Conservation (phyloP, 2,888 invertebrate species). For the Conchocele bisecta region DNA sequence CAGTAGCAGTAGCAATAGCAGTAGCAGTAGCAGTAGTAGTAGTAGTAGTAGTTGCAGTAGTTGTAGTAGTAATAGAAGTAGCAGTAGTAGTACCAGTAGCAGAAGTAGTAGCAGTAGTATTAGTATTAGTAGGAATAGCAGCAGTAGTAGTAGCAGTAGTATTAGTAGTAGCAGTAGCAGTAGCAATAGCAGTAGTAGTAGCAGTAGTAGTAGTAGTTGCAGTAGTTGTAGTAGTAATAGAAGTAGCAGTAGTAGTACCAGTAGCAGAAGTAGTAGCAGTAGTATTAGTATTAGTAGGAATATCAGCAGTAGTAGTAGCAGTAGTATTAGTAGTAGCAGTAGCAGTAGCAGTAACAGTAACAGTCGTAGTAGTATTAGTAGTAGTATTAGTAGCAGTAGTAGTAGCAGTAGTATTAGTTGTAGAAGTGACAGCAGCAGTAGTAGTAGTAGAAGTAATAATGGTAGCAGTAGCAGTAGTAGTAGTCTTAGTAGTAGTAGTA, state of each 20-base stretch:
- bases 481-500: background rate
- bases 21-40: background rate
- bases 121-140: conserved; percentile 3
- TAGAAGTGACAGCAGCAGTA: background rate
- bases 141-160: too few relatives aligned
- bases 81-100: background rate
- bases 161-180: too few relatives aligned
- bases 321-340: too few relatives aligned
- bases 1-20: background rate
- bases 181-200: too few relatives aligned
- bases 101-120: background rate
- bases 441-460: background rate
- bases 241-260: too few relatives aligned
- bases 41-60: conserved; percentile 1
- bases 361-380: background rate
- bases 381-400: conserved; percentile 1
- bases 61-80: background rate
- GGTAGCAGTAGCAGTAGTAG: conserved; percentile 1
- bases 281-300: too few relatives aligned
- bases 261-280: too few relatives aligned
- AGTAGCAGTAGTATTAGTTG: background rate
- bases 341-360: too few relatives aligned
- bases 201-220: too few relatives aligned
- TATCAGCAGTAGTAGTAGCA: too few relatives aligned
- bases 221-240: too few relatives aligned